Base-by-base conservation (phyloP, 2,797 vertebrate genomes). In the Epinephelus coioides region DNA sequence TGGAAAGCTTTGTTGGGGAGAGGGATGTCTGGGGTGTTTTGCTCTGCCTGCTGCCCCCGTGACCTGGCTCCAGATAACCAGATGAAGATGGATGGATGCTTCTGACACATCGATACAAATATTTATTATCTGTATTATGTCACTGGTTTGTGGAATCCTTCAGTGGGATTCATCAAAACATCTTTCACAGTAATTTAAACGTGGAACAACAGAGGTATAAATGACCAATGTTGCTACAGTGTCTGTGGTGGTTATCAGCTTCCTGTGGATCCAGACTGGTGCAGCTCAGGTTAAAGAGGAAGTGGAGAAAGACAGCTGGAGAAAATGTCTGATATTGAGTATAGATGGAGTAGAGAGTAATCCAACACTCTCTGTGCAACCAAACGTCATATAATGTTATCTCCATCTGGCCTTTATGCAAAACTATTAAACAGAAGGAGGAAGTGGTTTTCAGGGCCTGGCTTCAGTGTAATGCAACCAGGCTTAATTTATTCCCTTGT, bases 381-480 rank as follows among this genome's bases (percentile, higher is more conserved):
- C 49, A 69, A 47, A 64, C n/a, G 5, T 60, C 46, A 12, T 4
- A 0, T 76, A 10, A 82, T 56, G 34, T 61, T 38, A 9, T 69
- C 73, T 74, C 77, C 69, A 70, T 63, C 60, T 77, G 80, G 17
- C 11, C 51, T 71, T 68, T 1, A 50, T 69, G 64, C 7, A 30
- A 5, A 77, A 53, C 60, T 30, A 6, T 68, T 34, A 77, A 79
- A 30, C 76, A 76, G 46, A 34, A 43, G 62, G 44, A n/a, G 0
- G n/a, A 65, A 12, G 60, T 54, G 25, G 6, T 67, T 72, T 54
- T 60, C 38, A 18, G 15, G 11, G 6, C 10, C 4, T 4, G 19
- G 40, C 63, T 11, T 0, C 49, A 21, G 30, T 15, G 40, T 49
- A 12, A 11, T 21, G 14, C 34, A n/a, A 11, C n/a, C 38, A 5